Evolutionary conservation across 2,113 vertebrate genomes (phyloP).

Genomic region (Candoia aspera): DNA sequence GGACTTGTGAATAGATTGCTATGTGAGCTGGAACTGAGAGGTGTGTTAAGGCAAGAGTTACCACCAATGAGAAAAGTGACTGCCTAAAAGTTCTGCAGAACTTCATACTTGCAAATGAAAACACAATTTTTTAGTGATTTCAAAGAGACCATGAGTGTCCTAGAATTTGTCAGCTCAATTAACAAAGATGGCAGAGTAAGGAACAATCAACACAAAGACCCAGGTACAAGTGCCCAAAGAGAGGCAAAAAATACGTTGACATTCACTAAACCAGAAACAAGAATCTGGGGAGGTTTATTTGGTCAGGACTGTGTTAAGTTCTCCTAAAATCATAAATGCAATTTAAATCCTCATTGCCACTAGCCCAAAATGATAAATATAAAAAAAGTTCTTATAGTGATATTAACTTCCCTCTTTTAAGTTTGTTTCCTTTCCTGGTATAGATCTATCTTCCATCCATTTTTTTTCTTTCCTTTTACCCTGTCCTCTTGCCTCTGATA

Average conservation of each 20-base stretch:
- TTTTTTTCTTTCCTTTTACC: background rate
- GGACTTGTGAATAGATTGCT: no score
- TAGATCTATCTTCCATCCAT: background rate
- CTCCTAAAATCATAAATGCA: background rate
- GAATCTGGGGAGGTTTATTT: background rate
- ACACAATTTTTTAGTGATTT: no score
- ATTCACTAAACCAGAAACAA: background rate
- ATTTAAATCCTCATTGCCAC: background rate
- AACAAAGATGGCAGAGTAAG: background rate
- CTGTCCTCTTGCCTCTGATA: background rate
- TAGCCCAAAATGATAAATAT: background rate
- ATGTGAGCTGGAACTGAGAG: no score
- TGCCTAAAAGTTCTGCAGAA: no score
- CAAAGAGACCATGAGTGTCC: no score
- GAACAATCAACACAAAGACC: background rate
- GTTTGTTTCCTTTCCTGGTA: background rate
- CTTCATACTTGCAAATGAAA: no score
- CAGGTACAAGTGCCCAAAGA: background rate
- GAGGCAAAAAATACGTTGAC: background rate
- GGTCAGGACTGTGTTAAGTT: background rate
- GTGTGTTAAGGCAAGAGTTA: no score
- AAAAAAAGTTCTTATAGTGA: background rate
- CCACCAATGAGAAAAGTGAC: no score
- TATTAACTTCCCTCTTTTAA: background rate
- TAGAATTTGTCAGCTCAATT: no score